Evolutionary conservation across 92 coral and sea anemone genomes (phyloP).

Genomic region (Epizoanthus illoricatus): DNA sequence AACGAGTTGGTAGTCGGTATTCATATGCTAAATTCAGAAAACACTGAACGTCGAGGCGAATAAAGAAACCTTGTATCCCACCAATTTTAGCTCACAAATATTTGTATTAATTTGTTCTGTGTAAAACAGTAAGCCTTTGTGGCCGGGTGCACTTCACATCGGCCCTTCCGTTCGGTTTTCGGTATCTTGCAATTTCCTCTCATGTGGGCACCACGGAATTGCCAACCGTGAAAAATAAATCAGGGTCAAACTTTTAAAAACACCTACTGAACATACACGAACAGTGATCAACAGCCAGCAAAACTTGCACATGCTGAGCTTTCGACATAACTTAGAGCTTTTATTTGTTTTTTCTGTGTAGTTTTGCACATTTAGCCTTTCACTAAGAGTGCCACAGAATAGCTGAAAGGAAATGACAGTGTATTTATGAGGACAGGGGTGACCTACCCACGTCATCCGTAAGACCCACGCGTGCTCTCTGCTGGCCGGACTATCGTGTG

Average conservation of each 20-base stretch:
- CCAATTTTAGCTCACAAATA: constrained; percentile 33
- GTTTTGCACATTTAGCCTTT: constrained; percentile 21
- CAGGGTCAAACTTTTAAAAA: neutral
- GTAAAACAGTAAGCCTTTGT: constrained; percentile 38
- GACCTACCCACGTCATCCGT: neutral
- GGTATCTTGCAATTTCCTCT: neutral
- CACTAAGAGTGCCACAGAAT: constrained; percentile 6
- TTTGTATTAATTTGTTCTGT: constrained; percentile 38
- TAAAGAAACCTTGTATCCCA: constrained; percentile 21
- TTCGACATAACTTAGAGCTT: constrained; percentile 4
- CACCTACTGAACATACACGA: neutral
- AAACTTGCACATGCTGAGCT: neutral
- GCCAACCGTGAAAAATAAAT: neutral
- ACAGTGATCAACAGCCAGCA: neutral
- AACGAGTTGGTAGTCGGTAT: neutral
- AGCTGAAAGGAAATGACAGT: constrained; percentile 32
- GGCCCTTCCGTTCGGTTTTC: constrained; percentile 30
- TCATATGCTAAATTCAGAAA: constrained; percentile 3
- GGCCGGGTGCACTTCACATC: constrained; percentile 1
- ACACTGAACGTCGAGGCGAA: neutral
- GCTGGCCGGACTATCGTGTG: constrained; percentile 4
- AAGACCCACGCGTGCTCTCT: constrained; percentile 40
- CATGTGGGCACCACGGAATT: neutral
- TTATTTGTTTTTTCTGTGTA: constrained; percentile 20
- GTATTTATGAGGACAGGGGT: constrained; percentile 23